A percentile compares a stretch with the other conserved stretches of the same genome.
Conservation (phyloP, 2,113 vertebrate genomes). For the Pao palembangensis region DNA sequence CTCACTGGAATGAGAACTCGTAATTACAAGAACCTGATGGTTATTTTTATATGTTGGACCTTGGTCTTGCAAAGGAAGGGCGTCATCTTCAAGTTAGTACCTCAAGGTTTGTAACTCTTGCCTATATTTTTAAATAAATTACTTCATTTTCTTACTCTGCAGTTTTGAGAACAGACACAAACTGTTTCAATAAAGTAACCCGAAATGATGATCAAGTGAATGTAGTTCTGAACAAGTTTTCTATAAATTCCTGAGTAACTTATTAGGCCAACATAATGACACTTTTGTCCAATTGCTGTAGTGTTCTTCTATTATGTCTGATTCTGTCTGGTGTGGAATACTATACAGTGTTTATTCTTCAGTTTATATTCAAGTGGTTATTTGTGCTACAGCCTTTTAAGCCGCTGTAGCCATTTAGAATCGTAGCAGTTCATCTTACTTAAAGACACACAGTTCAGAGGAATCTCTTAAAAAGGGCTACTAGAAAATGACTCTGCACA, state of each 20-base stretch:
- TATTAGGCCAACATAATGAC: conserved; percentile 6
- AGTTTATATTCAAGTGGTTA: neutral
- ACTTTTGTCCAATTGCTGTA: neutral
- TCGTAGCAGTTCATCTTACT: conserved; percentile 45
- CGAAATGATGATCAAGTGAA: too few relatives aligned
- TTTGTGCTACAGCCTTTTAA: conserved; percentile 27
- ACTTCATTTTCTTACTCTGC: conserved; percentile 25
- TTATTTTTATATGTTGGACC: conserved; percentile 38
- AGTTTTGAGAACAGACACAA: conserved; percentile 7
- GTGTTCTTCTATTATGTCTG: too few relatives aligned
- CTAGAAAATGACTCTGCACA: conserved; percentile 20
- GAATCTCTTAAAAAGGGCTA: conserved; percentile 60
- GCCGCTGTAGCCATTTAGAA: conserved; percentile 25
- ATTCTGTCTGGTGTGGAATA: neutral
- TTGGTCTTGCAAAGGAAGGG: conserved; percentile 28
- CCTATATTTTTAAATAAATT: conserved; percentile 42
- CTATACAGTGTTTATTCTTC: neutral
- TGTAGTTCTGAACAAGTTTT: neutral
- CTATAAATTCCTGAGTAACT: conserved; percentile 1
- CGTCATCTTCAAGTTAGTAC: conserved; percentile 50
- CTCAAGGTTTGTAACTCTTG: conserved; percentile 63
- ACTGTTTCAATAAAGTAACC: neutral
- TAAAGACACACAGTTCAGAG: conserved; percentile 10
- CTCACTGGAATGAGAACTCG: conserved; percentile 24
- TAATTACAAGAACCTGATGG: conserved; percentile 26